Conservation (phyloP, 2,797 vertebrate species). For the Danio kyathit region DNA sequence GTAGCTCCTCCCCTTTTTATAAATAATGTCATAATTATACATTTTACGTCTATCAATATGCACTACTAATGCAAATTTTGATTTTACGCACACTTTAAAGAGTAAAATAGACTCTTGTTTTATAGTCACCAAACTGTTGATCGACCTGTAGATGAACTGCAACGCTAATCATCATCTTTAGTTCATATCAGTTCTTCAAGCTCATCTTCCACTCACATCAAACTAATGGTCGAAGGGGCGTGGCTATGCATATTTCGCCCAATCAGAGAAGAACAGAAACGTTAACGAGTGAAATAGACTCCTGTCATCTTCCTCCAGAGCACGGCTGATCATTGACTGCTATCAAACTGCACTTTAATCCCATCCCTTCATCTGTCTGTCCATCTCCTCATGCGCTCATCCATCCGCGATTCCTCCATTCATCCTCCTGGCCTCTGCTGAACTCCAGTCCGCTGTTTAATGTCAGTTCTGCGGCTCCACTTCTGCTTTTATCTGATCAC, state of each 20-base stretch:
- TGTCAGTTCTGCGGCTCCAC: conserved; percentile 5
- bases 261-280: too few species aligned
- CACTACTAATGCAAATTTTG: too few species aligned
- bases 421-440: not conserved
- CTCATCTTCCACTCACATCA: too few species aligned
- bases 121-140: not conserved
- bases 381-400: conserved; percentile 1
- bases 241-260: too few species aligned
- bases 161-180: not conserved
- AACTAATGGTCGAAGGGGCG: too few species aligned
- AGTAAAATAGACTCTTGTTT: too few species aligned
- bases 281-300: too few species aligned
- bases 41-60: too few species aligned
- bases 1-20: too few species aligned
- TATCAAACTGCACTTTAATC: not conserved
- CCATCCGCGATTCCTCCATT: not conserved
- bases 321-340: not conserved
- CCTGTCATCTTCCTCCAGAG: not conserved
- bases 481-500: conserved; percentile 37
- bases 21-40: too few species aligned
- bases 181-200: too few species aligned
- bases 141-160: not conserved
- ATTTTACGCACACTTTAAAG: too few species aligned
- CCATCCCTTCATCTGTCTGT: conserved; percentile 3
- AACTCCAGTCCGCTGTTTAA: conserved; percentile 14